Conservation (phyloP, 2,797 vertebrate genomes). For the Mormyrops attenuatus region DNA sequence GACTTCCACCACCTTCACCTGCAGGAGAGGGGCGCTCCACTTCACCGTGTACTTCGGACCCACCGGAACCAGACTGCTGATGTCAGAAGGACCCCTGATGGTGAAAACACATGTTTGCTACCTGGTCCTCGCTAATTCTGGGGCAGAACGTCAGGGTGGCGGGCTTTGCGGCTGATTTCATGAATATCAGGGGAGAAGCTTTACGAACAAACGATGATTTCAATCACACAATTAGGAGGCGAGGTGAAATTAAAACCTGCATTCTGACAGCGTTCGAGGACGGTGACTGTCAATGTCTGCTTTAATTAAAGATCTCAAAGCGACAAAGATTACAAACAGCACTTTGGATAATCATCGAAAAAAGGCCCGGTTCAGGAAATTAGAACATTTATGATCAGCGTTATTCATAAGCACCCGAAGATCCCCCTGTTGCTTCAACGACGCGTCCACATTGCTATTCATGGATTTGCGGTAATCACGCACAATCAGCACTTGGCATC, state of each 20-base stretch:
- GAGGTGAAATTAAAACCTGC: background rate
- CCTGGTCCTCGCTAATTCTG: background rate
- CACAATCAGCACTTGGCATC: conserved; percentile 29
- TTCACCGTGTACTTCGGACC: conserved; percentile 82
- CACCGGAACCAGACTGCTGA: conserved; percentile 77
- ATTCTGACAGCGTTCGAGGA: background rate
- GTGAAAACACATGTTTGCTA: background rate
- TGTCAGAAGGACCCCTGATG: conserved; percentile 74
- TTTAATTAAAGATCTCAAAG: background rate
- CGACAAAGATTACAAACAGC: conserved; percentile 14
- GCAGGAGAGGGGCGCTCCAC: conserved; percentile 75
- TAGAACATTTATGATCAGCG: conserved; percentile 31
- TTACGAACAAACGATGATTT: background rate
- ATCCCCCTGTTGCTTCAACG: conserved; percentile 29
- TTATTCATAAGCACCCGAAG: conserved; percentile 21
- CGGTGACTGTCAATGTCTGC: background rate
- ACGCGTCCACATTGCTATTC: conserved; percentile 29
- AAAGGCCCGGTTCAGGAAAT: conserved; percentile 33
- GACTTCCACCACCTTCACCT: conserved; percentile 84
- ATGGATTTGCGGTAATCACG: conserved; percentile 28
- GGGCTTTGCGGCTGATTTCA: background rate
- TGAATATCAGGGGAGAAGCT: background rate
- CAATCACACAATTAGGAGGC: background rate
- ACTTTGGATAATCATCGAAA: conserved; percentile 33
- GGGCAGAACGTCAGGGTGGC: background rate